phyloP scores from a whole-genome alignment of 2,113 vertebrate genomes.

The Petrocephalus zakoni region DNA sequence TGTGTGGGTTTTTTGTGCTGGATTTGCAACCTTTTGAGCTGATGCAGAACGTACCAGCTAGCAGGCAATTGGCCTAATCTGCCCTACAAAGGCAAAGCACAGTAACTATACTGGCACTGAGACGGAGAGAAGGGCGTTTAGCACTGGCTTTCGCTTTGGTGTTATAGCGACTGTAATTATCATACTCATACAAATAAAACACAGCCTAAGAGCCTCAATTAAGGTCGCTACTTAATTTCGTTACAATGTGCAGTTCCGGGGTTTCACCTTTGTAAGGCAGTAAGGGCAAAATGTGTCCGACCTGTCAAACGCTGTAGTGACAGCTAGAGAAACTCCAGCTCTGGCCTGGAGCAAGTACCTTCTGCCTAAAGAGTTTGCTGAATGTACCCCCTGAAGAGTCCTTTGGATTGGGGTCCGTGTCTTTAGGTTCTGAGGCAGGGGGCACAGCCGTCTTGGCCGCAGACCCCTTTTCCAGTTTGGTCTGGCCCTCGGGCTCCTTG shows the following conservation, averaged over 20 bases:
- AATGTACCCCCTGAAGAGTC: constrained; percentile 21
- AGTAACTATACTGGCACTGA: background rate
- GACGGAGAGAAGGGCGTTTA: background rate
- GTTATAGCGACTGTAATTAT: background rate
- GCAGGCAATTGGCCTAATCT: background rate
- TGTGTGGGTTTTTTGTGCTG: background rate
- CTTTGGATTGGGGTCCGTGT: constrained; percentile 18
- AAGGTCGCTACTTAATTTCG: background rate
- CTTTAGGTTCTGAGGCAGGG: constrained; percentile 24
- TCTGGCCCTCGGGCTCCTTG: constrained; percentile 16
- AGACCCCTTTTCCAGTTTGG: constrained; percentile 35
- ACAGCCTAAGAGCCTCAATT: background rate
- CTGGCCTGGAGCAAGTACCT: background rate
- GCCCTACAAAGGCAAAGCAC: background rate
- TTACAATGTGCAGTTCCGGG: background rate
- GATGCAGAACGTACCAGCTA: background rate
- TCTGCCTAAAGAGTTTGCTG: constrained; percentile 28
- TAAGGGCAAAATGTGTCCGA: background rate
- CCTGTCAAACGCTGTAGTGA: background rate
- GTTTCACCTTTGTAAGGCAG: background rate
- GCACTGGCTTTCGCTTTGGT: background rate
- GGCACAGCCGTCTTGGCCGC: constrained; percentile 39
- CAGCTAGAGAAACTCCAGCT: background rate
- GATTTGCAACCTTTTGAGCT: background rate
- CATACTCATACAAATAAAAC: background rate